Evolutionary conservation across 2,888 invertebrate species (phyloP).

Genomic region (Myathropa florea): DNA sequence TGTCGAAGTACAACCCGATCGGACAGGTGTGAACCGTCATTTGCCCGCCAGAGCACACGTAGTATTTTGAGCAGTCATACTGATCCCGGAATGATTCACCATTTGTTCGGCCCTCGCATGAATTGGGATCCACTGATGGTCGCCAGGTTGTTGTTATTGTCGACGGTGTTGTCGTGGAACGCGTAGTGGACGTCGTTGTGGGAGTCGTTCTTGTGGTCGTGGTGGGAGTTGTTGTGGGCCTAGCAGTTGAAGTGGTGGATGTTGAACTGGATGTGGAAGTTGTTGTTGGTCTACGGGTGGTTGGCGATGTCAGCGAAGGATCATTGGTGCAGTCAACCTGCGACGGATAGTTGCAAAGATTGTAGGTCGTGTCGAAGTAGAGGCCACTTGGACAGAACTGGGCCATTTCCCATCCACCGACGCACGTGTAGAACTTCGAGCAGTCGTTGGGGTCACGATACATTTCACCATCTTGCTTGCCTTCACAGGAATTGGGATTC

Average conservation of each 20-base stretch:
- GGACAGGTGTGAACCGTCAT: not conserved
- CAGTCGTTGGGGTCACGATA: slow-evolving; percentile 18
- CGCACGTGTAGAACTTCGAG: not conserved
- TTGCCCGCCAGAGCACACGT: not conserved
- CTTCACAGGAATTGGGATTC: not conserved
- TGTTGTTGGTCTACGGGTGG: too few species aligned
- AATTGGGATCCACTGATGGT: not conserved
- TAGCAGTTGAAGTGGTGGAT: not conserved
- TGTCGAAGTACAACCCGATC: not conserved
- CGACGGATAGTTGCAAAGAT: not conserved
- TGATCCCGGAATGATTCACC: not conserved
- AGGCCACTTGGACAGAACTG: not conserved
- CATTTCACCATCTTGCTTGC: not conserved
- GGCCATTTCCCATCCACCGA: not conserved
- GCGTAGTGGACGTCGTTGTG: not conserved
- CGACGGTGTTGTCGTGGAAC: not conserved
- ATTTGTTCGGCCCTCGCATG: not conserved
- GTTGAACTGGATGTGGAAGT: not conserved
- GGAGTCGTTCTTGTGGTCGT: not conserved
- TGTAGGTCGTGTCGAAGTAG: not conserved
- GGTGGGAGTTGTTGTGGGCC: not conserved
- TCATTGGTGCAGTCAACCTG: not conserved
- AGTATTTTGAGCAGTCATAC: not conserved
- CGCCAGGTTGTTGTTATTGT: not conserved
- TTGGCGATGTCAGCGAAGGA: too few species aligned